A percentile compares a stretch with the other conserved stretches of the same genome.
Conservation (phyloP, 1,140 invertebrate species). For the Pogonomyrmex californicus region DNA sequence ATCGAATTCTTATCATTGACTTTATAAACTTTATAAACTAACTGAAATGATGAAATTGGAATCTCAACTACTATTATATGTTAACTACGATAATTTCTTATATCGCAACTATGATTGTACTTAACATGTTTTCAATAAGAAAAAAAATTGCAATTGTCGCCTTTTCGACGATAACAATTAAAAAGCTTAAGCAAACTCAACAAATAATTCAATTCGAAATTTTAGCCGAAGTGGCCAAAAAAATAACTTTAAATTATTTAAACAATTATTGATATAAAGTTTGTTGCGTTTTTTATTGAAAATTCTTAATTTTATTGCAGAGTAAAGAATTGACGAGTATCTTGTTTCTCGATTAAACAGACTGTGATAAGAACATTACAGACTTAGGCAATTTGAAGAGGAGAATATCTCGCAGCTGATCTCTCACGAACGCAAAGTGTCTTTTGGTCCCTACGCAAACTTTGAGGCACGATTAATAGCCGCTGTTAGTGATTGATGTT, state of each 20-base stretch:
- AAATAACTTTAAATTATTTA: neutral
- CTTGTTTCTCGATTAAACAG: neutral
- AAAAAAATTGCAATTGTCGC: neutral
- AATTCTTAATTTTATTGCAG: neutral
- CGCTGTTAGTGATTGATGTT: slow-evolving; percentile 61
- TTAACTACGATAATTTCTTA: slow-evolving; percentile 16
- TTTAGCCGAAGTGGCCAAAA: neutral
- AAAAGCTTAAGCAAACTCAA: neutral
- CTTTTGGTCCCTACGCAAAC: slow-evolving; percentile 18
- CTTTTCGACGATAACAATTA: neutral
- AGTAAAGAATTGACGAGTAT: neutral
- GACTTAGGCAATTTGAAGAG: slow-evolving; percentile 33
- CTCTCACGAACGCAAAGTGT: slow-evolving; percentile 22
- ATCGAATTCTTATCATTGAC: slow-evolving; percentile 40
- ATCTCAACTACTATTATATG: slow-evolving; percentile 4
- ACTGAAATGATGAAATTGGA: slow-evolving; percentile 8
- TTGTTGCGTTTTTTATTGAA: too few species aligned
- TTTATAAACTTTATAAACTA: slow-evolving; percentile 26
- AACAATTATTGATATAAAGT: neutral
- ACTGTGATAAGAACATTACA: slow-evolving; percentile 2
- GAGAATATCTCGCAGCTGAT: slow-evolving; percentile 26
- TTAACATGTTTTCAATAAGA: neutral
- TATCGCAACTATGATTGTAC: neutral
- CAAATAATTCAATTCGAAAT: neutral
- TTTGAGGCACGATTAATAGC: slow-evolving; percentile 38